phyloP scores from a whole-genome alignment of 2,888 invertebrate genomes.

The Temnothorax ravouxi region DNA sequence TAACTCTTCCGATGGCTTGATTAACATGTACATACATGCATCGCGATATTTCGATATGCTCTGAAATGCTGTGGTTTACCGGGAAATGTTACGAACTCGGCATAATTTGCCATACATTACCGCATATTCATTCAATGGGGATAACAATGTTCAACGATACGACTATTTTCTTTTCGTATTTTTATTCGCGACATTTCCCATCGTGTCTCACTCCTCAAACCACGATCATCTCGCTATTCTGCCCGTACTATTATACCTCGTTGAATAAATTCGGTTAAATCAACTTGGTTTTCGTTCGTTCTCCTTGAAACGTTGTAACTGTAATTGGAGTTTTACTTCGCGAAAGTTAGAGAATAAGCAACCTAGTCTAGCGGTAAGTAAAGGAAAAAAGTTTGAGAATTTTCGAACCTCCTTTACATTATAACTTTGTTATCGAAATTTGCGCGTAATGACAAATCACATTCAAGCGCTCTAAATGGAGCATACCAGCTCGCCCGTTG shows the following conservation, averaged over 20 bases:
- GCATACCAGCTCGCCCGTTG: not conserved
- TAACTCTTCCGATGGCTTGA: constrained; percentile 60
- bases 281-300: not conserved
- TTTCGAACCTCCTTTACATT: not conserved
- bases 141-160: not conserved
- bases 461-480: not conserved
- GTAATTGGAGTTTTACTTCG: not conserved
- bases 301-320: constrained; percentile 9
- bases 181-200: not conserved
- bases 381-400: not conserved
- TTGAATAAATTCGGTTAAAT: constrained; percentile 18
- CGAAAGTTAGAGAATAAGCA: not conserved
- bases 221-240: not conserved
- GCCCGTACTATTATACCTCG: not conserved
- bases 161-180: constrained; percentile 3
- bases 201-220: not conserved
- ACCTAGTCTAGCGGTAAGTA: not conserved
- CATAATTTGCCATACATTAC: constrained; percentile 6
- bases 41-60: constrained; percentile 53
- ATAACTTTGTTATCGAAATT: constrained; percentile 8
- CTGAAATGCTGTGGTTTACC: constrained; percentile 15
- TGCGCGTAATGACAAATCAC: constrained; percentile 15
- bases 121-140: not conserved
- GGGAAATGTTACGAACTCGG: not conserved
- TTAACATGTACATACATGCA: constrained; percentile 57